A percentile compares a stretch with the other conserved stretches of the same genome.
Conservation (phyloP, 2,888 invertebrate species). For the Caradrina kadenii region DNA sequence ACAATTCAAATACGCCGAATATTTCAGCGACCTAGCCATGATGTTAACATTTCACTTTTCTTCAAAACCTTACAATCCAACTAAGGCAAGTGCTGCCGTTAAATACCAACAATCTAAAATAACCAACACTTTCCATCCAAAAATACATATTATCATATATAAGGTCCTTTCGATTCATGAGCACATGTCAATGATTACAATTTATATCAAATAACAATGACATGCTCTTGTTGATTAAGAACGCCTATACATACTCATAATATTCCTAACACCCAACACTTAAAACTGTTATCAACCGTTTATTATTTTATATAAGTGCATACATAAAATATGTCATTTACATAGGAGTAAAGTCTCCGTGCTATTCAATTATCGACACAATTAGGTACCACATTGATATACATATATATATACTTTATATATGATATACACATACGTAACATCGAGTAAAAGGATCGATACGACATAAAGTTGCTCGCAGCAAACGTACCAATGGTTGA, state of each 20-base stretch:
- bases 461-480: slow-evolving; percentile 21
- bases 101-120: slow-evolving; percentile 31
- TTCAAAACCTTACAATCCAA: background rate
- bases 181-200: too few relatives aligned
- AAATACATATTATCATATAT: slow-evolving; percentile 26
- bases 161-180: too few relatives aligned
- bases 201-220: too few relatives aligned
- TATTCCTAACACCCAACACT: background rate
- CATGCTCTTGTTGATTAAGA: too few relatives aligned
- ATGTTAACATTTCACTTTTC: background rate
- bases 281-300: slow-evolving; percentile 7
- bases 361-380: slow-evolving; percentile 10
- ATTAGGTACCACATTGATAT: background rate
- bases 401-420: background rate
- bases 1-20: slow-evolving; percentile 13
- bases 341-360: slow-evolving; percentile 33
- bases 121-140: slow-evolving; percentile 39
- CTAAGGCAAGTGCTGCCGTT: slow-evolving; percentile 21
- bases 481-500: slow-evolving; percentile 17
- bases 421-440: slow-evolving; percentile 8
- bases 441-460: slow-evolving; percentile 13
- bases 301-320: slow-evolving; percentile 21
- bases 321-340: slow-evolving; percentile 44
- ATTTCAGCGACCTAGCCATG: slow-evolving; percentile 5
- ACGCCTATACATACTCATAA: too few relatives aligned